Percentiles rank a stretch among this genome's conserved stretches.
Conservation (phyloP, 2,888 invertebrate genomes). For the Shargacucullia verbasci region DNA sequence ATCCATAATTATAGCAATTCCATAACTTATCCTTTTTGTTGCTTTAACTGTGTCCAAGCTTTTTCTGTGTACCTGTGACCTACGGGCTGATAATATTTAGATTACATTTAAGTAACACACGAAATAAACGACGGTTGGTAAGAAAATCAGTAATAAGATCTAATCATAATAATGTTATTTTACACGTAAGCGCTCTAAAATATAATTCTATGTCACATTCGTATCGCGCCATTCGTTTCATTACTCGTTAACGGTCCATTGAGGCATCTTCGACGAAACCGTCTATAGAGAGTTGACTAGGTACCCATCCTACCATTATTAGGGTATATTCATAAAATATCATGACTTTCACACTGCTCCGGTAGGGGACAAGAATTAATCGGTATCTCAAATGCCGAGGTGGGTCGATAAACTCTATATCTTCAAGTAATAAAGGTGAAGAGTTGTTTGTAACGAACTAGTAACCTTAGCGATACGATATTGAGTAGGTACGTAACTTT, state of each 20-base stretch:
- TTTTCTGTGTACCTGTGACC: too few relatives aligned
- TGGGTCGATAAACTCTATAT: constrained; percentile 21
- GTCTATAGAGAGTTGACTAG: background rate
- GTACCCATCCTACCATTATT: background rate
- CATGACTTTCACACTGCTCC: constrained; percentile 24
- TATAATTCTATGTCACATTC: background rate
- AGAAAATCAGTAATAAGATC: too few relatives aligned
- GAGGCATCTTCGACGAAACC: constrained; percentile 3
- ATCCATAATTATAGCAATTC: too few relatives aligned
- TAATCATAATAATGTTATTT: too few relatives aligned
- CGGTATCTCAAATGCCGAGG: background rate
- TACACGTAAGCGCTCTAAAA: too few relatives aligned
- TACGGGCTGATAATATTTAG: too few relatives aligned
- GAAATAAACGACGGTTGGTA: too few relatives aligned
- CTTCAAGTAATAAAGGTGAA: constrained; percentile 8
- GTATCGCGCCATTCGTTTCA: background rate
- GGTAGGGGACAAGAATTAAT: constrained; percentile 3
- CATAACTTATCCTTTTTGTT: too few relatives aligned
- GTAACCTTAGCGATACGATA: too few relatives aligned
- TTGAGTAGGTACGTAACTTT: too few relatives aligned
- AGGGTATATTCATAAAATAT: constrained; percentile 17
- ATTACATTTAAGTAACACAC: too few relatives aligned
- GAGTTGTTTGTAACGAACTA: background rate
- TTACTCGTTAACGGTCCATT: background rate
- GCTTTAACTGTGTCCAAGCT: too few relatives aligned